phyloP scores from a whole-genome alignment of 35 echinoderm and acorn worm genomes.

The Strongylocentrotus purpuratus region DNA sequence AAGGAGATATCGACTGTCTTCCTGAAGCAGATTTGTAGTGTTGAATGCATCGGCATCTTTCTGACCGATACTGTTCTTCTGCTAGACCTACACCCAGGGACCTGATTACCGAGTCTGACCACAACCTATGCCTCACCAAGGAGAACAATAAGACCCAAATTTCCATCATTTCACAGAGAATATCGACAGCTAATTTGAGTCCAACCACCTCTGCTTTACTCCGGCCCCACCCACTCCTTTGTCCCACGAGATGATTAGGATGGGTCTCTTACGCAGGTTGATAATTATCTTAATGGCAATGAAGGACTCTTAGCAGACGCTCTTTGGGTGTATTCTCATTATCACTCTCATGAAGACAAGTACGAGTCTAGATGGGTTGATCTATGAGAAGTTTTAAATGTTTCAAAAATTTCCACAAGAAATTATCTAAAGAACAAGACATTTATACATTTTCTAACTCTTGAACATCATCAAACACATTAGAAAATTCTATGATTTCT shows the following conservation, averaged over 20 bases:
- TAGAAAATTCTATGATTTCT: no score
- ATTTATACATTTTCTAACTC: no score
- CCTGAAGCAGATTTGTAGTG: neutral
- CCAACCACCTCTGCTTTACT: neutral
- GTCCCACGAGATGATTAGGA: neutral
- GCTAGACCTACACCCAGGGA: neutral
- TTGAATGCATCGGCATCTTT: neutral
- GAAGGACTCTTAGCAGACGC: neutral
- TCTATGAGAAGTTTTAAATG: no score
- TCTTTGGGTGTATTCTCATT: neutral
- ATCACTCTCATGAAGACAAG: neutral
- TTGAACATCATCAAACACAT: no score
- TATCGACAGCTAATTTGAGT: neutral
- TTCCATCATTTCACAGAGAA: conserved; percentile 3
- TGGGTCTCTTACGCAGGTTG: neutral
- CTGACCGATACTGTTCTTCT: neutral
- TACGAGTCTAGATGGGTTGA: neutral
- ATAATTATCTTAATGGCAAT: neutral
- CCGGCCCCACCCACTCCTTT: neutral
- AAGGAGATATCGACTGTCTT: neutral
- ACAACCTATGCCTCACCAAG: neutral
- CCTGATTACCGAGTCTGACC: neutral
- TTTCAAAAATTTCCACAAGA: no score
- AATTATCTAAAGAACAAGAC: no score
- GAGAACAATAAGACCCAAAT: neutral